Percentiles rank a stretch among this genome's conserved stretches.
Evolutionary conservation across 2,113 vertebrate species (phyloP).

Genomic region (Aplodontia rufa): DNA sequence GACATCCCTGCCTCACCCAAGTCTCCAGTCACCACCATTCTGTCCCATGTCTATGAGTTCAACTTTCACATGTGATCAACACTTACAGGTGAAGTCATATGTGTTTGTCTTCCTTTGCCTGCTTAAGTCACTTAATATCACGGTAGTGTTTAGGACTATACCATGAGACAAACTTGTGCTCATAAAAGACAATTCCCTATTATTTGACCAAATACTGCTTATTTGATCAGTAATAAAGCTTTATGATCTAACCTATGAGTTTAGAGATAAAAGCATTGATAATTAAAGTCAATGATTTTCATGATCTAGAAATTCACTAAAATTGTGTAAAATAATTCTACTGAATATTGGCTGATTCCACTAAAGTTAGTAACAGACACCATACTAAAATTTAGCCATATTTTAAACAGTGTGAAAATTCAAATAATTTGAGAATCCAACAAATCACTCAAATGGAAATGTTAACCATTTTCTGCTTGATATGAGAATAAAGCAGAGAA

Average conservation of each 20-base stretch:
- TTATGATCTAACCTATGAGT: neutral
- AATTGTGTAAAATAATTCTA: neutral
- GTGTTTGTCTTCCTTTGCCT: neutral
- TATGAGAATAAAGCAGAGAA: neutral
- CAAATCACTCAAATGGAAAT: neutral
- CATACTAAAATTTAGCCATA: neutral
- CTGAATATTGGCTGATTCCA: neutral
- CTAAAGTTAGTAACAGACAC: neutral
- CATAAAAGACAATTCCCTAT: neutral
- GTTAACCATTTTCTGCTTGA: neutral
- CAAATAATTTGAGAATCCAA: constrained; percentile 16
- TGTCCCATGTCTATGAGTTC: neutral
- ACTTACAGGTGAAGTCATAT: neutral
- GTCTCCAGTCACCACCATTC: neutral
- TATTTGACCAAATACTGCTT: neutral
- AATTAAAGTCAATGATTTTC: constrained; percentile 22
- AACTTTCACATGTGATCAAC: neutral
- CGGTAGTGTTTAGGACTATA: neutral
- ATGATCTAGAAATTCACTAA: neutral
- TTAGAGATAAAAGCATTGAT: constrained; percentile 9
- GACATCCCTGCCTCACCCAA: rapidly evolving
- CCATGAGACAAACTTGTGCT: neutral
- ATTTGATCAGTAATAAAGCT: neutral
- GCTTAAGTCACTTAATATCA: neutral
- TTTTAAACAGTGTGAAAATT: neutral